Base-by-base conservation (phyloP, 2,888 invertebrate genomes). In the Esperia sulphurella region DNA sequence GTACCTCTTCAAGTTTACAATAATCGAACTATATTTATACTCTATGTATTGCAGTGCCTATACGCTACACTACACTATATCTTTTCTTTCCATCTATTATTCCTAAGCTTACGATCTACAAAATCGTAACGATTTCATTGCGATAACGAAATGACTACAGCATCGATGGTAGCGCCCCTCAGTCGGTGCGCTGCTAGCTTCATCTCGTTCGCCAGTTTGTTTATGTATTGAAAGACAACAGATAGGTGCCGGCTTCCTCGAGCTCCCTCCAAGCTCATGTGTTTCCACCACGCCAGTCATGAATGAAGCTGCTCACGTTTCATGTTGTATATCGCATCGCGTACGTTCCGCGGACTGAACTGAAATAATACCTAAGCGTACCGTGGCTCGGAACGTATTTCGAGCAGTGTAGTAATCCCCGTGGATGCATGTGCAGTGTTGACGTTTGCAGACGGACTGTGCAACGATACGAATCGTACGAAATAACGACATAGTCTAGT, bases 201-300 rank as follows among this genome's bases (percentile, higher is more conserved):
- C 88, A 83, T 76, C 63, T 60, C 78, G 71, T 63, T 77, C 66
- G 65, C 54, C 71, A 72, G 85, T 87, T 89, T 89, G 88, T 89
- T 89, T 89, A 89, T 87, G 80, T 85, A 83, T 85, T 78, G 81
- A 68, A 83, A 86, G 86, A 88, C 87, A 88, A 86, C 87, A 85
- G 84, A 81, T 81, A 77, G 75, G 80, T 83, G 79, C 84, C 82
- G 86, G 87, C 79, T 72, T 73, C 73, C 69, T 71, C 61, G 74
- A 68, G 78, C 73, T 72, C 71, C 71, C 67, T 57, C 64, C 62
- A 65, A 61, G 69, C 72, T 70, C 67, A 75, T 63, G 71, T 72
- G 75, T 76, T 71, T 71, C 71, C 73, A 75, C 77, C 73, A 74
- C 71, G 69, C 68, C 63, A 62, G 68, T 67, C 75, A 73, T 82